phyloP scores from a whole-genome alignment of 2,888 invertebrate genomes.

The Tanytarsus gracilentus region DNA sequence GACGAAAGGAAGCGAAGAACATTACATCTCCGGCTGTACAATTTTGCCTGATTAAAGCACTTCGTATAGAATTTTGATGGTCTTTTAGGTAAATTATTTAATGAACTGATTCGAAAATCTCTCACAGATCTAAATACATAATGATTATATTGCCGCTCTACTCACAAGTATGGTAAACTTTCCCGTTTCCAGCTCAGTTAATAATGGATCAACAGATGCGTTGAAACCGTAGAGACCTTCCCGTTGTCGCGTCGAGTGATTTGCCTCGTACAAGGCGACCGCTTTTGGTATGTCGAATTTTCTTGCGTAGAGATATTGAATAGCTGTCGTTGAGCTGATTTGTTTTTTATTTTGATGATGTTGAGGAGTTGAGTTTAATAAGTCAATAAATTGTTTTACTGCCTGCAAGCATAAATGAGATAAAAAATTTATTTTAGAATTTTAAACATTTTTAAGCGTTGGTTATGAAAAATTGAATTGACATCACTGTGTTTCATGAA shows the following conservation, averaged over 20 bases:
- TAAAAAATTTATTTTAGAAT: background rate
- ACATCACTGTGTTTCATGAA: background rate
- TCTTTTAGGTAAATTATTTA: no score
- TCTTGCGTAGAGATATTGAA: constrained; percentile 84
- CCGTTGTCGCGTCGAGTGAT: constrained; percentile 76
- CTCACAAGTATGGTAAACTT: constrained; percentile 92
- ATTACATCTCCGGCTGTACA: no score
- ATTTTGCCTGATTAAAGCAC: no score
- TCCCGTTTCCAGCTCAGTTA: constrained; percentile 79
- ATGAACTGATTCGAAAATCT: no score
- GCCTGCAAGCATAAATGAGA: constrained; percentile 35
- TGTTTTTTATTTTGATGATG: constrained; percentile 35
- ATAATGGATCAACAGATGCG: constrained; percentile 71
- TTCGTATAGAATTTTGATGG: no score
- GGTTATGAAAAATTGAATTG: background rate
- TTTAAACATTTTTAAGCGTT: no score
- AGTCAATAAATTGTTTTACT: constrained; percentile 44
- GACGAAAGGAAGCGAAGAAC: no score
- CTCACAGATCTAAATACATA: background rate
- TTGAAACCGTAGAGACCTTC: constrained; percentile 81
- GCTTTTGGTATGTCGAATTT: constrained; percentile 91
- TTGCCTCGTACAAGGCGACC: constrained; percentile 82
- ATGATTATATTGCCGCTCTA: constrained; percentile 30
- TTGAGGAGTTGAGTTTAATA: constrained; percentile 44
- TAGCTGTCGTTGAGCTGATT: constrained; percentile 77